phyloP scores from a whole-genome alignment of 2,888 invertebrate species.

The Hirtodrosophila trivittata region DNA sequence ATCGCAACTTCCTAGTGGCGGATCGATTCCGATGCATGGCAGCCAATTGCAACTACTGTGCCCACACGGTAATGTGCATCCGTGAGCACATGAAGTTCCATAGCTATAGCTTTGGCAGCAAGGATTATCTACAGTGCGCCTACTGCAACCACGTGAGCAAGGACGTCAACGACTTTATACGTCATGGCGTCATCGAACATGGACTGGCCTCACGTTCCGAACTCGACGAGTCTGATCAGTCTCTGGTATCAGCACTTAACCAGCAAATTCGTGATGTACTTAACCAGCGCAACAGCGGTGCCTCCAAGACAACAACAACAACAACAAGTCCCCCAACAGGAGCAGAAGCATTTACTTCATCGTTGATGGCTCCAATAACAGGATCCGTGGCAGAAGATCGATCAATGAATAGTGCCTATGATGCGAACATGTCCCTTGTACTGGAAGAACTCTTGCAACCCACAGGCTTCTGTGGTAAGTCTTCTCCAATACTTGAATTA shows the following conservation, averaged over 20 bases:
- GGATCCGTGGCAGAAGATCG: too few relatives aligned
- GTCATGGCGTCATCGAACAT: constrained; percentile 66
- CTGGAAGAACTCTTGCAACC: constrained; percentile 24
- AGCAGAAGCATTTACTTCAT: too few relatives aligned
- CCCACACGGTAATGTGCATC: constrained; percentile 69
- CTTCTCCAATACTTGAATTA: too few relatives aligned
- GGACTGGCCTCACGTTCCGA: constrained; percentile 38
- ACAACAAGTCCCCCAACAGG: background rate
- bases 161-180: constrained; percentile 68
- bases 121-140: constrained; percentile 71
- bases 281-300: constrained; percentile 27
- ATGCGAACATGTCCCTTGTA: constrained; percentile 1
- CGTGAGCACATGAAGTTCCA: constrained; percentile 78
- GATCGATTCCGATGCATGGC: constrained; percentile 76
- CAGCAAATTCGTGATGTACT: constrained; percentile 67
- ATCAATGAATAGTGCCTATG: too few relatives aligned
- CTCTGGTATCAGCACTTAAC: background rate
- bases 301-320: background rate
- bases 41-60: constrained; percentile 63
- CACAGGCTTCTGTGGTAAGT: constrained; percentile 56
- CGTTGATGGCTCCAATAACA: too few relatives aligned
- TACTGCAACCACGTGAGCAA: constrained; percentile 61
- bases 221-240: constrained; percentile 12
- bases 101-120: constrained; percentile 57
- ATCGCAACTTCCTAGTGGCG: background rate